phyloP scores from a whole-genome alignment of 2,797 vertebrate genomes.

The Scyliorhinus canicula region DNA sequence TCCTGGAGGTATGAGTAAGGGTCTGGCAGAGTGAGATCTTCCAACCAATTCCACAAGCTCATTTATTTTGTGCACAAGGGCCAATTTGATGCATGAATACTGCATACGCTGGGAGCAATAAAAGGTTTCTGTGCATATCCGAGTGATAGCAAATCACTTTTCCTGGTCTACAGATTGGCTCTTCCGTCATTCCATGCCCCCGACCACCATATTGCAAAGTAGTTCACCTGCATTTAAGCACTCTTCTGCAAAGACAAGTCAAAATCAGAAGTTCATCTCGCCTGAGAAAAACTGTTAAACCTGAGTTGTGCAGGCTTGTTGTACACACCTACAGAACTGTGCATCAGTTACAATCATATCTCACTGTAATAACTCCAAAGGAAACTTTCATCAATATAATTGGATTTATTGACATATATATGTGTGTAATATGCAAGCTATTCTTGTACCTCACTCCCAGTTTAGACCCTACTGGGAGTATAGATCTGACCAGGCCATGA shows the following conservation, averaged over 20 bases:
- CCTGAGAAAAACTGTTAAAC: too few species aligned
- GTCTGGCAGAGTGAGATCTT: background rate
- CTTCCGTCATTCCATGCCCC: background rate
- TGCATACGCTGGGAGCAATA: background rate
- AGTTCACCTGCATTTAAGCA: background rate
- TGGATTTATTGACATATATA: too few species aligned
- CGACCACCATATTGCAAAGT: background rate
- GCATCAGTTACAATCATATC: background rate
- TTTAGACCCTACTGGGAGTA: too few species aligned
- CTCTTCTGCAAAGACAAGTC: background rate
- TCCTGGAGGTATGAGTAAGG: background rate
- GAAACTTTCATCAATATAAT: too few species aligned
- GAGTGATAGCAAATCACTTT: background rate
- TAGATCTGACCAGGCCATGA: too few species aligned
- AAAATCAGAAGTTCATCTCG: background rate
- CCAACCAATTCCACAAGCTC: background rate
- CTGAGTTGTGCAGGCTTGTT: background rate
- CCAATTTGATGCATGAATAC: background rate
- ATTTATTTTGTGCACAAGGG: background rate
- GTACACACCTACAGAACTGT: background rate
- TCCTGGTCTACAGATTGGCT: background rate
- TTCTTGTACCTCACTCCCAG: too few species aligned
- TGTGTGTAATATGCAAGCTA: too few species aligned
- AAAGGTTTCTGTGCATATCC: background rate
- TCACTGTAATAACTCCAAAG: too few species aligned